phyloP scores from a whole-genome alignment of 2,797 vertebrate species.

The Heteromormyrus szaboi region DNA sequence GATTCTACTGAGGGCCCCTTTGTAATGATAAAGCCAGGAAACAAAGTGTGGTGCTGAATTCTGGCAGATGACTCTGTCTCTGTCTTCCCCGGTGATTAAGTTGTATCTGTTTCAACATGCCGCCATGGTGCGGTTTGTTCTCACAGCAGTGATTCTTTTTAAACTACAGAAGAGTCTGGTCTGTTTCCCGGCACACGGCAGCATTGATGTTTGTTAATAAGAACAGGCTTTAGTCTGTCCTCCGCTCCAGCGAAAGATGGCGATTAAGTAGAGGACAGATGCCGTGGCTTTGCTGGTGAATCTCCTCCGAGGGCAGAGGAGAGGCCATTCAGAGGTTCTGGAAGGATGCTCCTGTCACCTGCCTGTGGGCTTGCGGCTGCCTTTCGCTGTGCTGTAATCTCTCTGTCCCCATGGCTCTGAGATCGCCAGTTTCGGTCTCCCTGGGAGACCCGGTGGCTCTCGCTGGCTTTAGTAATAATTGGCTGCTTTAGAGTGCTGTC shows the following conservation, averaged over 20 bases:
- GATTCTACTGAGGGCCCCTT: background rate
- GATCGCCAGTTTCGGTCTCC: background rate
- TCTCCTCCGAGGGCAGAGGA: background rate
- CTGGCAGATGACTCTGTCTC: background rate
- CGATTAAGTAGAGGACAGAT: background rate
- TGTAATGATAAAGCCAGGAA: background rate
- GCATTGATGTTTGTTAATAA: background rate
- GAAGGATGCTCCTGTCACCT: background rate
- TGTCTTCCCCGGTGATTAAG: background rate
- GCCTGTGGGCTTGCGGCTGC: background rate
- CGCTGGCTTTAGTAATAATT: background rate
- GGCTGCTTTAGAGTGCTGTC: background rate
- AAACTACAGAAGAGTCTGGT: background rate
- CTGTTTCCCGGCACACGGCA: background rate
- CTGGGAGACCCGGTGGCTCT: background rate
- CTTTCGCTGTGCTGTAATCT: background rate
- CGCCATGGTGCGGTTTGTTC: background rate
- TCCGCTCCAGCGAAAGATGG: background rate
- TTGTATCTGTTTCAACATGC: background rate
- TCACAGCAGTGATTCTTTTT: background rate
- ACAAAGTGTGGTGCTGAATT: background rate
- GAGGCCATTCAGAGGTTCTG: background rate
- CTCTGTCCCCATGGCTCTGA: background rate
- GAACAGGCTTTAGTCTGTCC: background rate
- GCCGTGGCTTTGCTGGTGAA: background rate